phyloP scores from a whole-genome alignment of 1,140 invertebrate species.

The Ooceraea biroi region DNA sequence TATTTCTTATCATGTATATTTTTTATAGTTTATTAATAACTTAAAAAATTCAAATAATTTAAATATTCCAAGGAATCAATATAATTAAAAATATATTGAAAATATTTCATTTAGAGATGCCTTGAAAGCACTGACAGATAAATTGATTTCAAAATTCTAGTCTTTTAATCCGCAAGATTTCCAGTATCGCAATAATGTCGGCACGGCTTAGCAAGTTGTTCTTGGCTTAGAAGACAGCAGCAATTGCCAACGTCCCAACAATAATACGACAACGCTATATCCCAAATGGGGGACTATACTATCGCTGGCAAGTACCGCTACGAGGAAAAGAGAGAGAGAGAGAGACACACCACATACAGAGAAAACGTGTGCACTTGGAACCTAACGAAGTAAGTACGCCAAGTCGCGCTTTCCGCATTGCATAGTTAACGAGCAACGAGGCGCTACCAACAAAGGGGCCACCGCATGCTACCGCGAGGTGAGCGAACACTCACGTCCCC shows the following conservation, averaged over 20 bases:
- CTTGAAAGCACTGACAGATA: too few relatives aligned
- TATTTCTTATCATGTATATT: too few relatives aligned
- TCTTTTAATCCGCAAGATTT: not conserved
- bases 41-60: not conserved
- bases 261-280: not conserved
- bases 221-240: not conserved
- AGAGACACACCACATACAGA: not conserved
- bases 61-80: not conserved
- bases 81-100: too few relatives aligned
- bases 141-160: too few relatives aligned
- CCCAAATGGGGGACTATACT: slow-evolving; percentile 29
- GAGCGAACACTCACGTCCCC: slow-evolving; percentile 18
- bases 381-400: slow-evolving; percentile 37
- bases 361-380: slow-evolving; percentile 3
- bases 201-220: too few relatives aligned
- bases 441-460: slow-evolving; percentile 40
- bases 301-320: not conserved
- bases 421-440: slow-evolving; percentile 49
- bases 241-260: not conserved
- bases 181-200: not conserved
- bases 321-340: not conserved
- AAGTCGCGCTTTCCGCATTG: slow-evolving; percentile 44
- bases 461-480: not conserved
- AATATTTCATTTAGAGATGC: too few relatives aligned
- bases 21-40: too few relatives aligned